A percentile compares a stretch with the other conserved stretches of the same genome.
Conservation (phyloP, 1,140 invertebrate species). For the Acyrthosiphon pisum region DNA sequence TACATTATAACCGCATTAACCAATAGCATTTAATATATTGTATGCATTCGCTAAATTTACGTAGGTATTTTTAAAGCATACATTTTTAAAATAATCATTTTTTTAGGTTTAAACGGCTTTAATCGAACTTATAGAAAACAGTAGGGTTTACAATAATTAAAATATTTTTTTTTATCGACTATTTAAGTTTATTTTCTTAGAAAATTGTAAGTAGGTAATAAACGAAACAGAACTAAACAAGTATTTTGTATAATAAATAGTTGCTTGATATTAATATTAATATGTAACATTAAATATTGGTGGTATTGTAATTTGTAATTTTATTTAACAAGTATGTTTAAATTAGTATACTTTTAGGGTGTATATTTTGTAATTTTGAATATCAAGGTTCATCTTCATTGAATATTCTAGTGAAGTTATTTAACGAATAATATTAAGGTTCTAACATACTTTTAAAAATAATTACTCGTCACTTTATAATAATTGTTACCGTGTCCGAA, state of each 20-base stretch:
- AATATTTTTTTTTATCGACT: not conserved
- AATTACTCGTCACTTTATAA: not conserved
- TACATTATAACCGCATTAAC: conserved; percentile 2
- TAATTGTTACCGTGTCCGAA: not conserved
- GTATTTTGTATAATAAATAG: too few relatives aligned
- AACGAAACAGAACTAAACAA: too few relatives aligned
- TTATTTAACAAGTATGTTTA: not conserved
- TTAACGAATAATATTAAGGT: not conserved
- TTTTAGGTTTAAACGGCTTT: too few relatives aligned
- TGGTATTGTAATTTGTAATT: not conserved
- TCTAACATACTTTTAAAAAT: not conserved
- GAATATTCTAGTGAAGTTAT: not conserved
- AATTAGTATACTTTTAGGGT: not conserved
- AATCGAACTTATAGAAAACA: too few relatives aligned
- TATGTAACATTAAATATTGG: too few relatives aligned
- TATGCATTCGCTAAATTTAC: not conserved
- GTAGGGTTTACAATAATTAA: too few relatives aligned
- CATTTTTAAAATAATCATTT: not conserved
- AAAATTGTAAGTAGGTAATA: too few relatives aligned
- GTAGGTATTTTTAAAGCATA: not conserved
- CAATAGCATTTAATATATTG: not conserved
- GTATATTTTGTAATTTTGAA: not conserved
- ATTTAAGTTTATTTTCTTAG: not conserved
- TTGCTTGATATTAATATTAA: too few relatives aligned
- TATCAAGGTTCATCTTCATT: not conserved